phyloP scores from a whole-genome alignment of 2,888 invertebrate genomes.

The Drosophila imparisetae region DNA sequence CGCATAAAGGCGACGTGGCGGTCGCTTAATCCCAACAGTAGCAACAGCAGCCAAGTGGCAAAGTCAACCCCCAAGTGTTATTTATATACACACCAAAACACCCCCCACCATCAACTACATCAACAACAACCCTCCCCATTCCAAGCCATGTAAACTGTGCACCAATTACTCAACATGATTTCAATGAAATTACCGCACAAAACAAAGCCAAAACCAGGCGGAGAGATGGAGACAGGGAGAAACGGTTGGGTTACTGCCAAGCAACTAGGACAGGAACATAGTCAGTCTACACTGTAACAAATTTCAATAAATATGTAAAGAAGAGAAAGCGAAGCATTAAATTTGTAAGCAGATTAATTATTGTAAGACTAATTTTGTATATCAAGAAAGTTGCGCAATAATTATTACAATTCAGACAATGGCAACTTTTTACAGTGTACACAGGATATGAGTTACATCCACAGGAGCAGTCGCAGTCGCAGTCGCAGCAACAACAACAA shows the following conservation, averaged over 20 bases:
- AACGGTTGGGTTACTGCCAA: background rate
- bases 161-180: slow-evolving; percentile 84
- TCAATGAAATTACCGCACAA: slow-evolving; percentile 83
- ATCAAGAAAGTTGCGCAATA: background rate
- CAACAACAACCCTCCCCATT: slow-evolving; percentile 3
- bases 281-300: slow-evolving; percentile 2
- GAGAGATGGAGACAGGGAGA: slow-evolving; percentile 1
- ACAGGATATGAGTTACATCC: slow-evolving; percentile 26
- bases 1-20: slow-evolving; percentile 78
- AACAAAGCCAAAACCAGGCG: slow-evolving; percentile 56
- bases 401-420: background rate
- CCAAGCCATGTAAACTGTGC: slow-evolving; percentile 35
- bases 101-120: slow-evolving; percentile 16
- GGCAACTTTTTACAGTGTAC: background rate
- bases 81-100: slow-evolving; percentile 55
- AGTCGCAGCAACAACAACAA: slow-evolving; percentile 47
- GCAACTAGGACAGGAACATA: slow-evolving; percentile 10
- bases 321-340: background rate
- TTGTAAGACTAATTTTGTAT: background rate
- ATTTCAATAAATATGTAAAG: background rate
- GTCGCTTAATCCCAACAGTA: slow-evolving; percentile 69
- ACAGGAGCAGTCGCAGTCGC: slow-evolving; percentile 25
- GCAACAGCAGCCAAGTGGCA: slow-evolving; percentile 31
- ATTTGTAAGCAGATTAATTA: no score
- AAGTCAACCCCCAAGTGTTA: slow-evolving; percentile 63